Base-by-base conservation (phyloP, 1,140 invertebrate species). In the Probaryconus sp. region DNA sequence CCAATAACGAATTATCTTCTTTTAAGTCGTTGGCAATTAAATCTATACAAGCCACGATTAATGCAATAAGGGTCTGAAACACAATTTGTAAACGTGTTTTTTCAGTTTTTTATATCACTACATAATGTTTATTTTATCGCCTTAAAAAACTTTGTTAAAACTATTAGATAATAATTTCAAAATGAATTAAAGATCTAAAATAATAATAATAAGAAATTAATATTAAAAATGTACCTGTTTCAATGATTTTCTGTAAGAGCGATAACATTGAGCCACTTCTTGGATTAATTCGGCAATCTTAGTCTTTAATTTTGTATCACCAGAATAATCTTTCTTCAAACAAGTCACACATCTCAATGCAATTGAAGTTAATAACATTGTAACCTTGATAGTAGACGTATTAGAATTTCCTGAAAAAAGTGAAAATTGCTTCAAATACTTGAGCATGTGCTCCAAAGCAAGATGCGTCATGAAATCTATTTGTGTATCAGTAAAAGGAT, bases 301-400 rank as follows among this genome's bases (percentile, higher is more conserved):
- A 0, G 26, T 56, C 24, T 85, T 83, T 10, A 87, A 82, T 16
- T 74, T 61, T 0, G 73, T 40, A 7, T 82, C 78, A 1, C 79
- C 81, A 0, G 84, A 73, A 24, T 80, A 86, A 50, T 83, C 81
- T 1, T 64, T 56, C 13, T 81, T 81, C 79, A 85, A 85, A 0
- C 83, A 79, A 3, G 79, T 81, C 0, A 85, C 75, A n/a, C 86
- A 87, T 1, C 86, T 76, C 0, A 88, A 65, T 0, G 84, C 79
- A 47, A 88, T 67, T 0, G 85, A 88, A 1, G 81, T 81, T 2
- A 87, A 28, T 0, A 87, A 28, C 77, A 85, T 86, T 0, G 79
- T 81, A 0, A 86, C 63, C 26, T 85, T 85, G 0, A 64, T 73
- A 0, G 42, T 40, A 0, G 65, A 43, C 0, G 51, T 0, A 16